Evolutionary conservation across 2,888 invertebrate genomes (phyloP), one percentile per base, ranked within the genome.

Genomic region (Microctonus hyperodae): DNA sequence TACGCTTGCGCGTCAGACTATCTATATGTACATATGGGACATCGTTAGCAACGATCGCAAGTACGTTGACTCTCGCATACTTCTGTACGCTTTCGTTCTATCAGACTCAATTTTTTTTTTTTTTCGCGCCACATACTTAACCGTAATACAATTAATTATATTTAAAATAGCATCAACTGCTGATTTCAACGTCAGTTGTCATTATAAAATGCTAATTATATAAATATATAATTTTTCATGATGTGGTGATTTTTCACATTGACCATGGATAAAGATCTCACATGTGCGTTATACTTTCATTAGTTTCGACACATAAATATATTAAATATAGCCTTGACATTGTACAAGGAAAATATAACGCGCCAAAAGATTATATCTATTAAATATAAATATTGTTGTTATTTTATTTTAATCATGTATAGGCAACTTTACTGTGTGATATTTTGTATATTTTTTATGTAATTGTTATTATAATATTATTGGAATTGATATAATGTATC

Each of bases 11-110:
- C 28, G 23, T 22, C 23, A 28, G 25, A 53, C 53, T 25, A 53
- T 55, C 5, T 50, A 16, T 55, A 51, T 51, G 20, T 16, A 28
- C 16, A 55, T 55, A n/a, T 55, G 31, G 33, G 20, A 31, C 33
- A 31, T 55, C 55, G 55, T 55, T 55, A 55, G 53, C 55, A 55
- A 55, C 55, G 55, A 55, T 55, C 55, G 28, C 20, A 53, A 55
- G 55, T 55, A 33, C 55, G 55, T 55, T 55, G 55, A 55, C 55
- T 31, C 55, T 25, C 53, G 53, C 28, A 28, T 28, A 44, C 13
- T 53, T 28, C 25, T 53, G 53, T 5, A 25, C n/a, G 53, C 53
- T 28, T 23, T 28, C 13, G 25, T 25, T n/a, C 25, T 53, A 28
- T 25, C 23, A 25, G 13, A 53, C 28, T 22, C 9, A 25, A n/a